Evolutionary conservation across 23 tunicate species (phyloP).

Genomic region (Oikopleura dioica): DNA sequence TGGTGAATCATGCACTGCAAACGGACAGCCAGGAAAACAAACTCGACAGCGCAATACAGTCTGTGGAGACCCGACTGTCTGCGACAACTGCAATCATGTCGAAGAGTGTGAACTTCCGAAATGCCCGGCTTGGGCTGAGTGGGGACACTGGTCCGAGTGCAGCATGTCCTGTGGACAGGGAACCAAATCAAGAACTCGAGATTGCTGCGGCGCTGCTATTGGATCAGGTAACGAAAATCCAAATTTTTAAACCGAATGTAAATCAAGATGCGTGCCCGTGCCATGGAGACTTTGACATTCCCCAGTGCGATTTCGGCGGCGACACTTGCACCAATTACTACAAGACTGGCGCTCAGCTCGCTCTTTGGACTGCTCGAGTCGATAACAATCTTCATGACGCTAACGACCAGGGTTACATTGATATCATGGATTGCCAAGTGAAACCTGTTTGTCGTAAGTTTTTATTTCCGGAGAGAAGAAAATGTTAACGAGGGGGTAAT

Average conservation of each 20-base stretch:
- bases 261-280: background rate
- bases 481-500: too few species aligned
- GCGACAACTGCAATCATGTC: background rate
- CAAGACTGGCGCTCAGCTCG: background rate
- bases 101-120: background rate
- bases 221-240: too few species aligned
- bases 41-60: background rate
- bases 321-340: background rate
- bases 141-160: conserved; percentile 8
- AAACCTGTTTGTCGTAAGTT: background rate
- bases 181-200: background rate
- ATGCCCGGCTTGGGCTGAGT: conserved; percentile 7
- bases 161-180: background rate
- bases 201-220: background rate
- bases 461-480: too few species aligned
- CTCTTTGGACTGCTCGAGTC: background rate
- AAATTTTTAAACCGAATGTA: too few species aligned
- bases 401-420: background rate
- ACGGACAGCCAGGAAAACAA: background rate
- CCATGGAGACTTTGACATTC: background rate
- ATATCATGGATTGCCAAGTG: background rate
- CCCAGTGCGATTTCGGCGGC: background rate
- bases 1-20: background rate
- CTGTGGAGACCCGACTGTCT: background rate
- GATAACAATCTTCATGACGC: background rate